These are phyloP conservation scores for Tragelaphus buxtoni DNA, from an alignment of 2,113 vertebrate species.

Conservation along the genomic window DNA sequence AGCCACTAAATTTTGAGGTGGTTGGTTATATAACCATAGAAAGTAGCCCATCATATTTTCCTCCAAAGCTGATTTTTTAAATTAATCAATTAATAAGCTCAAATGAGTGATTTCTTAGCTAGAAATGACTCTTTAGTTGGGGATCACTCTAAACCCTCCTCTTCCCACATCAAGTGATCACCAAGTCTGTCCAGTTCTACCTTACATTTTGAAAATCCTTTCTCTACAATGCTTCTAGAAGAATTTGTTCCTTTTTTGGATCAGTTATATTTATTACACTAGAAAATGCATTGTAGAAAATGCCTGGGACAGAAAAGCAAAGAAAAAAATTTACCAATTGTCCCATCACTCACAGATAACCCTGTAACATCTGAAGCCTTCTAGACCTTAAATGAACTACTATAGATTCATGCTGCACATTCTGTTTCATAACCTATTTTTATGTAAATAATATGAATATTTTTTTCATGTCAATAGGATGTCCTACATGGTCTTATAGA, in stretches of 20 bases:
- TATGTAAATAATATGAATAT: not conserved
- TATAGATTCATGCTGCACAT: not conserved
- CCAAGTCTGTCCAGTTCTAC: not conserved
- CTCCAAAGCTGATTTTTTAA: not conserved
- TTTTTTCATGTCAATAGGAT: not conserved
- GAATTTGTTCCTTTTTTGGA: not conserved
- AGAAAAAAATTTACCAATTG: not conserved
- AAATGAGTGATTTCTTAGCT: not conserved
- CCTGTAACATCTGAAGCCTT: not conserved
- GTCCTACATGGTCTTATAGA: not conserved
- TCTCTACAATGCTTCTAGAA: not conserved
- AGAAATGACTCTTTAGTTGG: not conserved
- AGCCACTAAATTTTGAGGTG: not conserved
- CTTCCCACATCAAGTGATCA: not conserved
- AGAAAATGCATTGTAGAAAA: not conserved
- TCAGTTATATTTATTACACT: not conserved
- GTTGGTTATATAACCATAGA: not conserved
- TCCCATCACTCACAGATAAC: not conserved
- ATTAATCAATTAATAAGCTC: not conserved
- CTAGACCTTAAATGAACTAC: not conserved
- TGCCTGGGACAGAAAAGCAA: not conserved
- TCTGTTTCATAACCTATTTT: slow-evolving; percentile 2
- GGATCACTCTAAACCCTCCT: not conserved
- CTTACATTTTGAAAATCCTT: not conserved
- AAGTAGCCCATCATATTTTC: not conserved